phyloP scores from a whole-genome alignment of 2,113 vertebrate species.

The Anguilla rostrata region DNA sequence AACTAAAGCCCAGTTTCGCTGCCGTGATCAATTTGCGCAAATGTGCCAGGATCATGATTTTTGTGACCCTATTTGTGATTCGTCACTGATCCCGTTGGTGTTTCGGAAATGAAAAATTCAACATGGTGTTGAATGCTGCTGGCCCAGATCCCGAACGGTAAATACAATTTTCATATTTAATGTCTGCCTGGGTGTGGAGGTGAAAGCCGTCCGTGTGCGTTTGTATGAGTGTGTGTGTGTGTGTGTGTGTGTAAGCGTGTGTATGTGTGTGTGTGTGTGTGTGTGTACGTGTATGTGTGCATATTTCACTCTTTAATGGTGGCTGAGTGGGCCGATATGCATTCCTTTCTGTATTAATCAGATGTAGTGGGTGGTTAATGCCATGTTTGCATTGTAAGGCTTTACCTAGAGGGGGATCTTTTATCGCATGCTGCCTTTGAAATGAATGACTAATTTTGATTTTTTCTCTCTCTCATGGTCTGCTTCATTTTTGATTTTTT shows the following conservation, averaged over 20 bases:
- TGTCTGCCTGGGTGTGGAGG: background rate
- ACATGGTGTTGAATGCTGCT: background rate
- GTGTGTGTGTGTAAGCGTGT: background rate
- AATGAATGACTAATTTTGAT: conserved; percentile 74
- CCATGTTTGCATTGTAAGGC: conserved; percentile 73
- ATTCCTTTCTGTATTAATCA: conserved; percentile 77
- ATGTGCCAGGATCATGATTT: background rate
- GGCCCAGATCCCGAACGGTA: background rate
- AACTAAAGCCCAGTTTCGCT: background rate
- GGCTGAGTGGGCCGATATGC: conserved; percentile 66
- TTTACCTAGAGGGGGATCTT: conserved; percentile 75
- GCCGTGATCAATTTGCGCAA: no score
- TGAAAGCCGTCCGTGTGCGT: background rate
- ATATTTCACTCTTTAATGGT: conserved; percentile 49
- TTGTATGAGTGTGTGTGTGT: background rate
- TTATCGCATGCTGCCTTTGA: conserved; percentile 75
- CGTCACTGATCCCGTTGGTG: no score
- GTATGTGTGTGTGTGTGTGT: background rate
- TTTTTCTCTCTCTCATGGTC: conserved; percentile 29
- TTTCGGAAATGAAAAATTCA: background rate
- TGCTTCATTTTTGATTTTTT: conserved; percentile 21
- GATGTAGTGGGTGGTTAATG: conserved; percentile 69
- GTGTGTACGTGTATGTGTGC: background rate
- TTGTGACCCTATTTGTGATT: background rate
- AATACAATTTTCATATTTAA: background rate